These are phyloP conservation scores for Lepidocyrtoides sp. DNA, from an alignment of 2,888 invertebrate species.

Conservation along the genomic window DNA sequence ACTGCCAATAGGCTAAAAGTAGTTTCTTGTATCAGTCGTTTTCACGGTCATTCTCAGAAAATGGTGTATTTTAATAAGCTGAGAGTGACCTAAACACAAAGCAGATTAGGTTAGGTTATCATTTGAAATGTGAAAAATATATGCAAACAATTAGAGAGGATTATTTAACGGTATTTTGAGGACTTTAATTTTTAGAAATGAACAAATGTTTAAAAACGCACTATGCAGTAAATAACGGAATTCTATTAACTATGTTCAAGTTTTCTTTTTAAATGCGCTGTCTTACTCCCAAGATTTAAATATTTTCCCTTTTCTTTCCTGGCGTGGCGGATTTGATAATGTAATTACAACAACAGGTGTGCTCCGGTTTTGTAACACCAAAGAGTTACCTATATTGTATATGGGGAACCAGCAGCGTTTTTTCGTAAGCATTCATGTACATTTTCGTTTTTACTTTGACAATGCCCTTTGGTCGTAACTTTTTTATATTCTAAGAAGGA, in stretches of 20 bases:
- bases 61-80: no score
- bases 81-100: no score
- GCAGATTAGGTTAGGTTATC: constrained; percentile 10
- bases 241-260: no score
- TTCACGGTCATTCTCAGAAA: constrained; percentile 17
- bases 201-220: neutral
- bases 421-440: neutral
- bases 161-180: constrained; percentile 39
- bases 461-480: neutral
- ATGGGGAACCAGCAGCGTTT: neutral
- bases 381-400: neutral
- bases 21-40: neutral
- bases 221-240: no score
- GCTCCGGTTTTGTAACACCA: constrained; percentile 16
- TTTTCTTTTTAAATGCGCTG: neutral
- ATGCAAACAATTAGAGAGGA: constrained; percentile 32
- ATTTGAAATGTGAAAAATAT: constrained; percentile 25
- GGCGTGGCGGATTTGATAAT: constrained; percentile 23
- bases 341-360: constrained; percentile 44
- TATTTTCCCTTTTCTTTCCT: neutral
- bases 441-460: neutral
- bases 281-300: neutral
- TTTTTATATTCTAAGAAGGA: neutral
- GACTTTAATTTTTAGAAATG: constrained; percentile 15
- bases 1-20: neutral